Percentiles rank a stretch among this genome's conserved stretches.
Evolutionary conservation across 2,888 invertebrate genomes (phyloP).

Genomic region (Drosophila parthenogenetica): DNA sequence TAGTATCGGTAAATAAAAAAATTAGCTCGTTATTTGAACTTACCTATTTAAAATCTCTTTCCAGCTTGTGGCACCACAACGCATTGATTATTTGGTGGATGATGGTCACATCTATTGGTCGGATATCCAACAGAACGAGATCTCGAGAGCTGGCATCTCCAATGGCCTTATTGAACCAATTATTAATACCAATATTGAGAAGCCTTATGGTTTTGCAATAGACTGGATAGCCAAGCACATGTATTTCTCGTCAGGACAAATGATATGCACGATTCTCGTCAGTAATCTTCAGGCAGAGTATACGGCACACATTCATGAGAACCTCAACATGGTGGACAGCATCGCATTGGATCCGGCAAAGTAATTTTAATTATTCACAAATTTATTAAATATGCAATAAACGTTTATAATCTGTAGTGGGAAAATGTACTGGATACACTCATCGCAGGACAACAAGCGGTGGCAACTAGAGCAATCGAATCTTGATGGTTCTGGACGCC

Average conservation of each 20-base stretch:
- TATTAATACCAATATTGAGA: constrained; percentile 88
- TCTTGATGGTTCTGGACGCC: constrained; percentile 88
- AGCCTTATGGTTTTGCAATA: constrained; percentile 89
- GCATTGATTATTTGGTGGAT: constrained; percentile 89
- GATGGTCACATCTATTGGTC: constrained; percentile 91
- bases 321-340: constrained; percentile 86
- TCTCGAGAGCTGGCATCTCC: constrained; percentile 89
- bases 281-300: constrained; percentile 91
- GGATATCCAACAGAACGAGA: constrained; percentile 90
- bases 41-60: background rate
- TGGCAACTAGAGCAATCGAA: constrained; percentile 87
- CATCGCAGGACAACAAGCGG: constrained; percentile 81
- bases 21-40: too few relatives aligned
- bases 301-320: constrained; percentile 85
- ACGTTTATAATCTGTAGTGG: constrained; percentile 83
- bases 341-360: constrained; percentile 90
- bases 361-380: constrained; percentile 66
- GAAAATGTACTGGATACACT: constrained; percentile 87
- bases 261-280: constrained; percentile 87
- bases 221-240: constrained; percentile 91
- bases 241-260: constrained; percentile 87
- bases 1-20: too few relatives aligned
- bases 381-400: constrained; percentile 9
- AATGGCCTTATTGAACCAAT: constrained; percentile 90
- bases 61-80: constrained; percentile 89